Evolutionary conservation across 2,113 vertebrate genomes (phyloP), one percentile per base, ranked within the genome.

Genomic region (Alligator mississippiensis): DNA sequence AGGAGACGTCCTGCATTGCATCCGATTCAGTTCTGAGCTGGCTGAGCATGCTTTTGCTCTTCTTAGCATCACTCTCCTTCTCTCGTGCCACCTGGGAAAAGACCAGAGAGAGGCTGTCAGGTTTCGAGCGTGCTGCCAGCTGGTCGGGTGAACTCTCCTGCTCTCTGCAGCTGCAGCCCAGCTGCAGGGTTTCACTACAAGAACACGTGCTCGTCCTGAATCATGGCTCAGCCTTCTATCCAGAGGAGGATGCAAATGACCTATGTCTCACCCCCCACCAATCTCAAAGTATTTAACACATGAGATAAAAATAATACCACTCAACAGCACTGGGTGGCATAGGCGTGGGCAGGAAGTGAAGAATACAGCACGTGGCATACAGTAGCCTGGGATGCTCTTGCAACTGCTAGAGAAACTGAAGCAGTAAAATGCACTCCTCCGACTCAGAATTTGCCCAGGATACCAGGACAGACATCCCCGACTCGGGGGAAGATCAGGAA

Each of bases 1-100:
- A 95, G 2, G 98, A 97, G 11, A 97, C 89, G 93, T 98, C 96
- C 87, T 97, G 93, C 13, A 9, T 1, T 0, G 47, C 34, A 19
- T 97, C 74, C 0, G 77, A 77, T 24, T 55, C 86, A 0, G 34
- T 25, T 82, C 88, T 94, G 28, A 96, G 90, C 79, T 97, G 88
- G 6, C 96, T 74, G 18, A 95, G 72, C 54, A 95, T 0, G 13
- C 94, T 92, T 34, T 77, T 1, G 0, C 27, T 88, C 84, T 57
- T 96, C 95, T 78, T 93, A 60, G 62, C 25, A 59, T 1, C 2
- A 0, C 28, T 74, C 9, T 95, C 47, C 70, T 80, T 88, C 34
- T 34, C n/a, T 0, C 74, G 87, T 5, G 34, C 57, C 93, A 66
- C 94, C 98, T 98, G 95, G 38, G 86, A 87, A 96, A 70, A 96